Evolutionary conservation across 2,888 invertebrate species (phyloP).

Genomic region (Auanema sp.): DNA sequence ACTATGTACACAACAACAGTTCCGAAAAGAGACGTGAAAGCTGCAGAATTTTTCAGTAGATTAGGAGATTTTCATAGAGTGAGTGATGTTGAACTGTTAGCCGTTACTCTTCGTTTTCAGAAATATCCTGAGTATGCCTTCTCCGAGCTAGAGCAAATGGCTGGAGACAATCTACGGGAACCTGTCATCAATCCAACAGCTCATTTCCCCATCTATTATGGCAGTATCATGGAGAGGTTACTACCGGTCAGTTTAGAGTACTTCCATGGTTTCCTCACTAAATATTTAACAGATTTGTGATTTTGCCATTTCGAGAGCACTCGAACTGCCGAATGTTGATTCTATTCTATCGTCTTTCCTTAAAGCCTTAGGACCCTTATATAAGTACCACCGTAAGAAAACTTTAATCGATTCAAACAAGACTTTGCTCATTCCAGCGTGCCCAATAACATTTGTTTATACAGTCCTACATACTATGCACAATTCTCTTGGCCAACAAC

Average conservation of each 20-base stretch:
- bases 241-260: constrained; percentile 28
- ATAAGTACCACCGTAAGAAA: constrained; percentile 52
- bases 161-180: not conserved
- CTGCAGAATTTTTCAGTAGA: constrained; percentile 42
- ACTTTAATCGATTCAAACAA: not conserved
- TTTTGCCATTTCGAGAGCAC: constrained; percentile 37
- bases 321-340: constrained; percentile 39
- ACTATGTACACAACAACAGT: constrained; percentile 26
- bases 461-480: constrained; percentile 34
- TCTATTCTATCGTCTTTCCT: constrained; percentile 30
- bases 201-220: constrained; percentile 35
- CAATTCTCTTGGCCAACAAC: constrained; percentile 25
- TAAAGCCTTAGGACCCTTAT: constrained; percentile 43
- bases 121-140: constrained; percentile 37
- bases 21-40: constrained; percentile 24
- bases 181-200: constrained; percentile 15
- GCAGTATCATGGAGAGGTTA: constrained; percentile 37
- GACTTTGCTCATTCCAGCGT: constrained; percentile 24
- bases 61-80: constrained; percentile 42
- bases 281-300: constrained; percentile 38
- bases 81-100: not conserved
- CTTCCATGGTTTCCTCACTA: too few species aligned
- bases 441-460: constrained; percentile 44
- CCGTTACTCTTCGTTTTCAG: constrained; percentile 13
- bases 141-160: constrained; percentile 16